These are phyloP conservation scores for Papilio helenus DNA, from an alignment of 1,140 invertebrate genomes.

Conservation along the genomic window DNA sequence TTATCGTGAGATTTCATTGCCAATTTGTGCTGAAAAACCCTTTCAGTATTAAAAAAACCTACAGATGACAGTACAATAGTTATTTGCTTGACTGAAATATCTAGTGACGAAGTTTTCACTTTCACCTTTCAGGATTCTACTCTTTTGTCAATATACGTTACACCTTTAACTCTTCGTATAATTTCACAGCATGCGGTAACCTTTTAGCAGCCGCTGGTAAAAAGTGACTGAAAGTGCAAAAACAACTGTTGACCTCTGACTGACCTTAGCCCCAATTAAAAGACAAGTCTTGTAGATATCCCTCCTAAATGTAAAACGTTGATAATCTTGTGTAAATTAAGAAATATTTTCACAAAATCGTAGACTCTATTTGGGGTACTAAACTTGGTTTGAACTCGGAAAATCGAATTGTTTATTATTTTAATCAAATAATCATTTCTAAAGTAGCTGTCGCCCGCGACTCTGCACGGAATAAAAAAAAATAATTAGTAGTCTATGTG, in stretches of 20 bases:
- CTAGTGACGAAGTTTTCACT: background rate
- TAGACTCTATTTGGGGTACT: background rate
- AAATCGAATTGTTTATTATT: no score
- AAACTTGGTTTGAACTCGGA: background rate
- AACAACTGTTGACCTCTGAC: background rate
- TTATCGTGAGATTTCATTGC: no score
- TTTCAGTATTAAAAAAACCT: background rate
- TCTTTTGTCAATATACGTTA: background rate
- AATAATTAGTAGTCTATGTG: no score
- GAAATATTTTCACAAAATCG: background rate
- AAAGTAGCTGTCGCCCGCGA: no score
- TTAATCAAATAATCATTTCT: no score
- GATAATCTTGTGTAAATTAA: background rate
- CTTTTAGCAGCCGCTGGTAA: background rate
- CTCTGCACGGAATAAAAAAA: no score
- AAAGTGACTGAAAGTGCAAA: background rate
- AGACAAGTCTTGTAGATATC: background rate
- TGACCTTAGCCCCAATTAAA: conserved; percentile 18
- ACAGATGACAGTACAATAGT: no score
- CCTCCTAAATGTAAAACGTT: background rate
- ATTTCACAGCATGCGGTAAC: background rate
- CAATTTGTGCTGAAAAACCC: background rate
- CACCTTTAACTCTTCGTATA: background rate
- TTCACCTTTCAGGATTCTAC: background rate
- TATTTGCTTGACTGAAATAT: no score